Conservation (phyloP, 1,140 invertebrate genomes). For the Zeugodacus cucurbitae region DNA sequence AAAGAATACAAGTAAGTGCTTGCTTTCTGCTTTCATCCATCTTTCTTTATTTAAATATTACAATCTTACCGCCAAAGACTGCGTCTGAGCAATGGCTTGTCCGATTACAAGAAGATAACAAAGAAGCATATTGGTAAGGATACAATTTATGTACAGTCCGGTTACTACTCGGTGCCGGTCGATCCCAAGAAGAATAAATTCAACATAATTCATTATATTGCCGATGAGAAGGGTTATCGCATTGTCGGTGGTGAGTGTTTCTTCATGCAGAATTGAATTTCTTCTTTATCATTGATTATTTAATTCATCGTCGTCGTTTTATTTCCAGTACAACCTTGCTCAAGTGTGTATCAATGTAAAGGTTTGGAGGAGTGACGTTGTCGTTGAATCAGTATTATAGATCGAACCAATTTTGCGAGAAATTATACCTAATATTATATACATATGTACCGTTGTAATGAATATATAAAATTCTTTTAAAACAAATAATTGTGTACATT, state of each 20-base stretch:
- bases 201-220: background rate
- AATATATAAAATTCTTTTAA: background rate
- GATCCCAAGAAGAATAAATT: background rate
- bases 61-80: background rate
- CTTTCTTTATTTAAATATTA: too few relatives aligned
- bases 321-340: background rate
- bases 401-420: background rate
- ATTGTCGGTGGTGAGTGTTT: background rate
- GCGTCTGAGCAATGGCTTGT: background rate
- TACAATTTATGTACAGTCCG: background rate
- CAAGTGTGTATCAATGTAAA: background rate
- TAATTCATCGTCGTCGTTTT: background rate
- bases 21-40: background rate
- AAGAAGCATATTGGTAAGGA: background rate
- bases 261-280: background rate
- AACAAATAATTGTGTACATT: background rate
- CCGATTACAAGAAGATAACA: constrained; percentile 15
- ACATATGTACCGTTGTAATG: background rate
- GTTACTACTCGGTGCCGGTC: constrained; percentile 15
- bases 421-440: background rate
- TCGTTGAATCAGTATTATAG: background rate
- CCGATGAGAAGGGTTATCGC: background rate
- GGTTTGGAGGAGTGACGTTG: background rate
- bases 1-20: background rate
- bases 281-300: background rate